phyloP scores from a whole-genome alignment of 2,797 vertebrate genomes.

The Sebastes jordani region DNA sequence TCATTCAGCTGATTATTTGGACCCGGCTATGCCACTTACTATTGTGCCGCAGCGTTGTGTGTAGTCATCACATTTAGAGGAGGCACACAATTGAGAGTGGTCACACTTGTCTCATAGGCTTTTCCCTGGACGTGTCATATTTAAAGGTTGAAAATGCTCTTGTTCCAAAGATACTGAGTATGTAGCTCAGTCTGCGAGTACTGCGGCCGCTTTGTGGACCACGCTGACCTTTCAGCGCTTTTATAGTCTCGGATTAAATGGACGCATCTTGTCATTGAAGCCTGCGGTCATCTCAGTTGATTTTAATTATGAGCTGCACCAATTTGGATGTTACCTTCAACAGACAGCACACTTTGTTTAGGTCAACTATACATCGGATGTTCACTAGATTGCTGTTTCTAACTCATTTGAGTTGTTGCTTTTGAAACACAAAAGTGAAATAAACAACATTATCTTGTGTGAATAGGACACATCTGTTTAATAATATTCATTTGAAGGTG shows the following conservation, averaged over 20 bases:
- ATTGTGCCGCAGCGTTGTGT: conserved; percentile 68
- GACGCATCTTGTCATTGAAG: conserved; percentile 12
- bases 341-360: not conserved
- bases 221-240: conserved; percentile 40
- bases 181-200: conserved; percentile 34
- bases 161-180: conserved; percentile 34
- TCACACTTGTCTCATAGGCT: conserved; percentile 73
- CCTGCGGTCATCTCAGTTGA: not conserved
- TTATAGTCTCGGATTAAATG: conserved; percentile 13
- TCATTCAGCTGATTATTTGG: conserved; percentile 82
- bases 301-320: conserved; percentile 1
- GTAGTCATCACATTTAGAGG: conserved; percentile 75
- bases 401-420: not conserved
- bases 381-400: not conserved
- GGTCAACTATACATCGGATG: not conserved
- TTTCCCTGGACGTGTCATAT: conserved; percentile 68
- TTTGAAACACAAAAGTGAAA: not conserved
- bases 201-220: conserved; percentile 48
- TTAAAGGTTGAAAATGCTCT: conserved; percentile 63
- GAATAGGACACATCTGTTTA: not conserved
- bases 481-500: not conserved
- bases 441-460: not conserved
- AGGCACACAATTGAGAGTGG: conserved; percentile 69
- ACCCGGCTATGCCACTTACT: conserved; percentile 74
- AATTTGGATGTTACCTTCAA: conserved; percentile 2